Base-by-base conservation (phyloP, 2,797 vertebrate genomes). In the Amphiprion clarkii region DNA sequence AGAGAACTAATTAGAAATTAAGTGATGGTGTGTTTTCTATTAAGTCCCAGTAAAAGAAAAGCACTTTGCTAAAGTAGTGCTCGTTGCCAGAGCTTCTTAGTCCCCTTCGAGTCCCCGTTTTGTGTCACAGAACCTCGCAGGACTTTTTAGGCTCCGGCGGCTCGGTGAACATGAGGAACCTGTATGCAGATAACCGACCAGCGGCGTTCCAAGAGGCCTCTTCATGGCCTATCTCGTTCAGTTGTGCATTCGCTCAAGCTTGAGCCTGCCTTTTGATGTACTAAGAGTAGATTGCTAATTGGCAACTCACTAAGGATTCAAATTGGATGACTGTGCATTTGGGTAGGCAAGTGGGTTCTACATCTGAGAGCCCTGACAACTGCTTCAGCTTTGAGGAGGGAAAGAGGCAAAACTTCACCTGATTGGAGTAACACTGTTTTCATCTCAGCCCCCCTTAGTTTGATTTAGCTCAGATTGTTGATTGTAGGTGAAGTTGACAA, bases 271-370 rank as follows among this genome's bases (percentile, higher is more conserved):
- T 87, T 92, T 92, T 91, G 88, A 93, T 94, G 85, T 85, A 16
- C 67, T 51, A 48, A 80, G 77, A 76, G 87, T 81, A 90, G 83
- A 91, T 88, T 88, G 71, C 87, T 94, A 93, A 94, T 94, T 94
- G 92, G 88, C 87, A 93, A 63, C 87, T 83, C 81, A 84, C 90
- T 92, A 89, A 91, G 83, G 87, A 88, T 89, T 88, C 69, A 74
- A 87, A 89, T 90, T 85, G 85, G 82, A 92, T 88, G 90, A 89
- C 74, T 85, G 84, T 71, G 85, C 86, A 81, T 89, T 86, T 87
- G 46, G 74, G 67, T 73, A 81, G 81, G 57, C 63, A 71, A 90
- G 83, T 74, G 82, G 71, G 64, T 81, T 84, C 62, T 81, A 76
- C 84, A 82, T 91, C 72, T 86, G 54, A 88, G 80, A 79, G 86